A percentile compares a stretch with the other conserved stretches of the same genome.
Conservation (phyloP, 2,113 vertebrate genomes). For the Aepyceros melampus region DNA sequence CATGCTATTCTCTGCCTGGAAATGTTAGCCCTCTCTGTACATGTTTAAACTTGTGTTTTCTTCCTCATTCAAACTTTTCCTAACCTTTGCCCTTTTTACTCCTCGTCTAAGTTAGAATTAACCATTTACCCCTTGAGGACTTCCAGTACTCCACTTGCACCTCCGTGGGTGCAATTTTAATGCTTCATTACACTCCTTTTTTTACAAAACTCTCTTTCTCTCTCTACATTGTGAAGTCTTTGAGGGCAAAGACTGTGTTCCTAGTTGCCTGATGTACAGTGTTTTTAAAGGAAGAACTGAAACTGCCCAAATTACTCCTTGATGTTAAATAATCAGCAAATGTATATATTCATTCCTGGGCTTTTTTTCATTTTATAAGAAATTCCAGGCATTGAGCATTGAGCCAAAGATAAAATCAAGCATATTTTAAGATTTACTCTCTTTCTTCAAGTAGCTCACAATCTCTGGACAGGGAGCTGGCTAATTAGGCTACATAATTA, state of each 20-base stretch:
- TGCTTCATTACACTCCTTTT: neutral
- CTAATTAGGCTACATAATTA: conserved; percentile 64
- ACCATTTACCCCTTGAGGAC: no score
- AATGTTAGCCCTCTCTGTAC: neutral
- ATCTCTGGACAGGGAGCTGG: conserved; percentile 15
- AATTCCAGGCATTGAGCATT: neutral
- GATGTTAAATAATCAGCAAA: neutral
- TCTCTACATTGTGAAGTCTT: neutral
- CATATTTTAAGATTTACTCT: neutral
- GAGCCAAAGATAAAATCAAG: conserved; percentile 27
- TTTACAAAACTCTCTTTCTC: neutral
- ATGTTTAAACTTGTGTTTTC: neutral
- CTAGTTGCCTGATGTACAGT: neutral
- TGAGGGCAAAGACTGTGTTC: neutral
- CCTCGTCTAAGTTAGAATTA: neutral
- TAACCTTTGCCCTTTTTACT: neutral
- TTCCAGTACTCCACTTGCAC: neutral
- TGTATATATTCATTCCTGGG: neutral
- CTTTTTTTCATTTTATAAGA: neutral
- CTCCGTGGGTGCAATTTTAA: neutral
- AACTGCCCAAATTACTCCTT: neutral
- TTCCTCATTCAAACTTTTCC: neutral
- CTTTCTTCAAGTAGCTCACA: conserved; percentile 35
- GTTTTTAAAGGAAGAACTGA: neutral
- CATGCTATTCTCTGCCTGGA: neutral